Base-by-base conservation (phyloP, 2,797 vertebrate species). In the Cetoscarus ocellatus region DNA sequence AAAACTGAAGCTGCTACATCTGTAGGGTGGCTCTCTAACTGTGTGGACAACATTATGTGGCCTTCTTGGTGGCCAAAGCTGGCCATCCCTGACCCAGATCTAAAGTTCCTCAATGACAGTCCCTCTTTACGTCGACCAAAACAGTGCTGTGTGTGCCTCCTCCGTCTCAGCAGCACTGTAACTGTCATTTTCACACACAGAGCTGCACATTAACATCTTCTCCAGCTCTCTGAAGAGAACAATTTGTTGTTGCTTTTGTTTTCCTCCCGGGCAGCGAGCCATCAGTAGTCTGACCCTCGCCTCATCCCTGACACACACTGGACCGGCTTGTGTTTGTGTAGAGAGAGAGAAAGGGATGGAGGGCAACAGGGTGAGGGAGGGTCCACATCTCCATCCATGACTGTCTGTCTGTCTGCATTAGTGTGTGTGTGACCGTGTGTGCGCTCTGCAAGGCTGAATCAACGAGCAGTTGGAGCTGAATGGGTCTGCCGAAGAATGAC, bases 401-500 rank as follows among this genome's bases (percentile, higher is more conserved):
- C 61, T 45, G 59, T 75, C 34, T 67, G 65, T 76, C 6, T 70
- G 59, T 70, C 5, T 67, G 0, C 42, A 38, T 58, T 8, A 10
- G 8, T 45, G 15, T 43, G 57, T 61, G 44, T 52, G 38, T 70
- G 52, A 56, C 52, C 51, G 56, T 57, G 19, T 67, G 58, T 42
- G 40, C 58, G 38, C 27, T 70, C 47, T 64, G n/a, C 39, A 34
- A n/a, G 44, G 52, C 15, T 49, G 69, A 71, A 70, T 84, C 66
- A 84, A 64, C 80, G 67, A 80, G 17, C 8, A 10, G 36, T 48
- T 79, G 61, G 53, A 62, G 71, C 55, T 86, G 70, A 86, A 81
- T 77, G 81, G 65, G 52, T 49, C 75, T 45, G 70, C 48, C 77
- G 55, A 86, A 73, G 72, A 90, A 63, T 79, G 80, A 83, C 81